A percentile compares a stretch with the other conserved stretches of the same genome.
phyloP scores from a whole-genome alignment of 2,888 invertebrate species.

The Lasioglossum vierecki region DNA sequence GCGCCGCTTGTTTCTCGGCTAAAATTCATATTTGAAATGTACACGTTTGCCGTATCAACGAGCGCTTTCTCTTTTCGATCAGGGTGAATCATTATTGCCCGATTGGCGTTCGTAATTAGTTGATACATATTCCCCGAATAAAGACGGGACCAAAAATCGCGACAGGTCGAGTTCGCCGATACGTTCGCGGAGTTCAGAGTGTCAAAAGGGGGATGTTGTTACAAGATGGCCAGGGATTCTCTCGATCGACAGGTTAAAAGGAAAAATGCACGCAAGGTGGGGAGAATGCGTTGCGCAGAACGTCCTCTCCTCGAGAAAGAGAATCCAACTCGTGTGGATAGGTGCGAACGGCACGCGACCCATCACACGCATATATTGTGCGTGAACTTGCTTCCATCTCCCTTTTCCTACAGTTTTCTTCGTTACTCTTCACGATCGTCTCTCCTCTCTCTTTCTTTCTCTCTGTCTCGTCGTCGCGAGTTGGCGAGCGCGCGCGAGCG shows the following conservation, averaged over 20 bases:
- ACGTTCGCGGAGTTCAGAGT: conserved; percentile 28
- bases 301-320: conserved; percentile 52
- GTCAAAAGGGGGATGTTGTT: conserved; percentile 57
- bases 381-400: conserved; percentile 63
- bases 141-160: neutral
- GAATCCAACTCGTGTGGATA: conserved; percentile 66
- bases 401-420: conserved; percentile 43
- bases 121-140: neutral
- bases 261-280: conserved; percentile 47
- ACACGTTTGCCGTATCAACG: neutral
- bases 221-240: conserved; percentile 66
- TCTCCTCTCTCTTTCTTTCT: conserved; percentile 18
- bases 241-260: conserved; percentile 67
- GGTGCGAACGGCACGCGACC: conserved; percentile 77
- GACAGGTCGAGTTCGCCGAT: neutral
- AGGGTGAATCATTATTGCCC: neutral
- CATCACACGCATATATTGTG: conserved; percentile 73
- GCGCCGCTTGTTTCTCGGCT: neutral
- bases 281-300: conserved; percentile 65
- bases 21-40: conserved; percentile 3
- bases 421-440: conserved; percentile 3
- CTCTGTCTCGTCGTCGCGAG: conserved; percentile 20
- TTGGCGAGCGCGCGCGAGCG: conserved; percentile 25
- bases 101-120: neutral
- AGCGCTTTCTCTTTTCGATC: conserved; percentile 39